Evolutionary conservation across 35 echinoderm and acorn worm species (phyloP), one percentile per base, ranked within the genome.

Genomic region (Nesometra sesokonis): DNA sequence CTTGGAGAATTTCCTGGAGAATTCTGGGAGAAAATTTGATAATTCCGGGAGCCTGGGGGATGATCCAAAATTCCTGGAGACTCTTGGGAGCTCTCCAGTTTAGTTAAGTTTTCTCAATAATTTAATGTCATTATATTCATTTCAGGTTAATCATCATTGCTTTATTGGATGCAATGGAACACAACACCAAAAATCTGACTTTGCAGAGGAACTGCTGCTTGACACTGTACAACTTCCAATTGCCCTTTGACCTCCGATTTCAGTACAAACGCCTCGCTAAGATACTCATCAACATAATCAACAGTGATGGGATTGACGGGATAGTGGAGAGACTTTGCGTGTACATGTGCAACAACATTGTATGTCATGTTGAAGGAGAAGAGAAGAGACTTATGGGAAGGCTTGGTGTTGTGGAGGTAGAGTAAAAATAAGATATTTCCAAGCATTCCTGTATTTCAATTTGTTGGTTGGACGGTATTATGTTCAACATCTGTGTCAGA

Each of bases 321-420:
- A 84, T 97, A 78, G 86, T 97, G 4, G 92, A 93, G 38, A 85
- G 92, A 77, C 86, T 97, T 13, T 93, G 91, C 33, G 95, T 94
- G n/a, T 93, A 94, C 67, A 93, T 97, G 95, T 97, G 95, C 38
- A 97, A 97, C 89, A 89, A 92, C 0, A 97, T 97, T 3, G 95
- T 97, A 0, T 97, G 95, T 82, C 95, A 97, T 37, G 95, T 97
- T 0, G 95, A 97, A 85, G 95, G 95, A 1, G 93, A 89, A 19
- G 89, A 93, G 52, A 97, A 97, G 81, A 87, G 89, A 46, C 78
- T 90, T 30, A 90, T 97, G 17, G 95, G 95, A 31, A 84, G 80
- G 32, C 77, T 97, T 32, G 95, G 92, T 19, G 88, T 97, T 21
- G 86, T 97, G 32, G 83, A 89, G 87, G 95, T 97, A 35, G 88